phyloP scores from a whole-genome alignment of 2,888 invertebrate species.

The Caenorhabditis imperialis region DNA sequence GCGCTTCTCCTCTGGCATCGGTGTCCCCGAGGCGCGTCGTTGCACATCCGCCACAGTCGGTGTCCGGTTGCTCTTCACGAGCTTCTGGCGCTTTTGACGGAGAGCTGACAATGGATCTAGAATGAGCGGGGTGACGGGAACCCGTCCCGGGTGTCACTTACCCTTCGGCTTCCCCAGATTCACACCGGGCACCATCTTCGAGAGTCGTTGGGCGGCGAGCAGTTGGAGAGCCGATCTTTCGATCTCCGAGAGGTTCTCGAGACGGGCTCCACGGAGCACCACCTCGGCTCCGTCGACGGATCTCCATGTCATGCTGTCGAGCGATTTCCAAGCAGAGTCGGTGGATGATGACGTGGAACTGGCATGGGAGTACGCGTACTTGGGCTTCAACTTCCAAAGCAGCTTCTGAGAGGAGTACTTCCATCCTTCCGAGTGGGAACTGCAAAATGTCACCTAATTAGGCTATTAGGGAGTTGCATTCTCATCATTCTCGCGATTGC shows the following conservation, averaged over 20 bases:
- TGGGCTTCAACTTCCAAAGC: constrained; percentile 61
- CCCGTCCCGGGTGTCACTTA: constrained; percentile 13
- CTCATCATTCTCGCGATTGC: too few species aligned
- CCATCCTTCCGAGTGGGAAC: constrained; percentile 65
- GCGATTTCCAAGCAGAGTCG: constrained; percentile 65
- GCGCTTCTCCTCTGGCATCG: constrained; percentile 53
- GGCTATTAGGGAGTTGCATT: too few species aligned
- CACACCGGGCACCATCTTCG: constrained; percentile 77
- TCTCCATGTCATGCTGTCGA: constrained; percentile 66
- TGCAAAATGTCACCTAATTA: too few species aligned
- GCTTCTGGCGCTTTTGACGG: constrained; percentile 70
- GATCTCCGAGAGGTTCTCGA: constrained; percentile 86
- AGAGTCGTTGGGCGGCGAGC: constrained; percentile 88
- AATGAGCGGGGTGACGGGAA: constrained; percentile 39
- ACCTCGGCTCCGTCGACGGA: constrained; percentile 82
- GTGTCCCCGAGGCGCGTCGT: constrained; percentile 51
- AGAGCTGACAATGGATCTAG: constrained; percentile 58
- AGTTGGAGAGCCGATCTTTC: constrained; percentile 86
- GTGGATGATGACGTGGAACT: constrained; percentile 62
- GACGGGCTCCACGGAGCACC: constrained; percentile 84
- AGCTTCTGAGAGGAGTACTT: constrained; percentile 65
- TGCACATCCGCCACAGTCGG: constrained; percentile 82
- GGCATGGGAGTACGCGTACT: constrained; percentile 61
- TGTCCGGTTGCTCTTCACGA: constrained; percentile 86
- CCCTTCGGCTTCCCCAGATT: constrained; percentile 59